These are phyloP conservation scores for Mastacembelus armatus DNA, from an alignment of 2,797 vertebrate species.

Conservation along the genomic window DNA sequence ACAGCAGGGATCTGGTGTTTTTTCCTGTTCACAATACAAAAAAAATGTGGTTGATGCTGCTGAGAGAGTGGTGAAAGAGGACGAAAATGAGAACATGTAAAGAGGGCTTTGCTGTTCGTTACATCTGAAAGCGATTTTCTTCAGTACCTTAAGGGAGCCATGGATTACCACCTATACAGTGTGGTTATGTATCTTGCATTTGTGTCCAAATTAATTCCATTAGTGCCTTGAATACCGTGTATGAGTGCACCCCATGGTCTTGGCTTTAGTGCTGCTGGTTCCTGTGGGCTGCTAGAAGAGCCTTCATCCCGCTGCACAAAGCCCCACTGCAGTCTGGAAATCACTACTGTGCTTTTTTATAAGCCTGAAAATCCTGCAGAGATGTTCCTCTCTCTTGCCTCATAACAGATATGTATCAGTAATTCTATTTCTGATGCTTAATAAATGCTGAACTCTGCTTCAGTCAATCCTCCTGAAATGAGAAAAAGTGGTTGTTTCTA, in stretches of 20 bases:
- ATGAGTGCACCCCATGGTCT: conserved; percentile 6
- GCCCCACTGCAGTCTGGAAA: conserved; percentile 22
- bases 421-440: not conserved
- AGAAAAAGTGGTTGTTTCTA: conserved; percentile 18
- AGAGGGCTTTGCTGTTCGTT: conserved; percentile 20
- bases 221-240: conserved; percentile 22
- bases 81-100: conserved; percentile 1
- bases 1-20: conserved; percentile 51
- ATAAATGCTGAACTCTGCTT: not conserved
- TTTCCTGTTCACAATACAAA: conserved; percentile 31
- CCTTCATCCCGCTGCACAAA: conserved; percentile 23
- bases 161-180: conserved; percentile 40
- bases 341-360: conserved; percentile 15
- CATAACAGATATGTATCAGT: not conserved
- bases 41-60: conserved; percentile 20
- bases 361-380: conserved; percentile 32
- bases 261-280: conserved; percentile 25
- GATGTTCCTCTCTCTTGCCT: not conserved
- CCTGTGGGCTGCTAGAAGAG: conserved; percentile 37
- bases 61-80: conserved; percentile 17
- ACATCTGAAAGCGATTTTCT: conserved; percentile 19
- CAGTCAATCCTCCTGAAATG: conserved; percentile 20
- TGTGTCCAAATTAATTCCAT: conserved; percentile 51
- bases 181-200: conserved; percentile 31
- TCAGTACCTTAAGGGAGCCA: conserved; percentile 16